Evolutionary conservation across 2,888 invertebrate species (phyloP).

Genomic region (Epirrhoe alternata): DNA sequence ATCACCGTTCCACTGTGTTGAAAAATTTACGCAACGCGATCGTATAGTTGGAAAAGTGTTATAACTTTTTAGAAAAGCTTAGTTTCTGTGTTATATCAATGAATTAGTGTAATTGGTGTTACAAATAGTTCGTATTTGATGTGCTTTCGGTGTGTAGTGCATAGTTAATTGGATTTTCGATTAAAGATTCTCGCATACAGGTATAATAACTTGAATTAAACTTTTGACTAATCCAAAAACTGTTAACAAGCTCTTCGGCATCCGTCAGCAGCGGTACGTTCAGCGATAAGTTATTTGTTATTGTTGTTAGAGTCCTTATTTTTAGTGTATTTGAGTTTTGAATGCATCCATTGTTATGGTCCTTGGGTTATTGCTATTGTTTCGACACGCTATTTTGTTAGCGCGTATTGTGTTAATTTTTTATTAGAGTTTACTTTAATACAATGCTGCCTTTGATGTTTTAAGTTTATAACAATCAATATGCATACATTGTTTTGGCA

Average conservation of each 20-base stretch:
- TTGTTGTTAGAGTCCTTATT: conserved; percentile 63
- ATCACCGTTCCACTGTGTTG: conserved; percentile 42
- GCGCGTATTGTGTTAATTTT: conserved; percentile 56
- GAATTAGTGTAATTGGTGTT: conserved; percentile 44
- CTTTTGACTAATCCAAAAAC: conserved; percentile 53
- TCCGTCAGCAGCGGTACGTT: conserved; percentile 62
- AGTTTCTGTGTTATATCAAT: conserved; percentile 22
- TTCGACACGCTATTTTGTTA: conserved; percentile 53
- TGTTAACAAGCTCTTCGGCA: conserved; percentile 53
- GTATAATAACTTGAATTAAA: conserved; percentile 50
- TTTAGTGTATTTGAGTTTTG: conserved; percentile 60
- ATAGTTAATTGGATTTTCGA: conserved; percentile 53
- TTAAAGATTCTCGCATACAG: conserved; percentile 43
- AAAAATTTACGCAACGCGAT: conserved; percentile 50
- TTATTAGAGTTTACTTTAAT: conserved; percentile 46
- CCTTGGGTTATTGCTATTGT: conserved; percentile 58
- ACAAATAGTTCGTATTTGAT: conserved; percentile 21
- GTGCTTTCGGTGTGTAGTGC: conserved; percentile 44
- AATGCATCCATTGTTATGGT: conserved; percentile 68
- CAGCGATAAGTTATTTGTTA: conserved; percentile 66
- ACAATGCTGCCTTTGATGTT: conserved; percentile 22
- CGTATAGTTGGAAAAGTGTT: conserved; percentile 56
- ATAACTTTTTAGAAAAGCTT: conserved; percentile 35
- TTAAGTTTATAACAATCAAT: conserved; percentile 27
- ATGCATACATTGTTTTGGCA: conserved; percentile 29